Evolutionary conservation across 2,888 invertebrate genomes (phyloP), one percentile per base, ranked within the genome.

Genomic region (Epistrophe eligans): DNA sequence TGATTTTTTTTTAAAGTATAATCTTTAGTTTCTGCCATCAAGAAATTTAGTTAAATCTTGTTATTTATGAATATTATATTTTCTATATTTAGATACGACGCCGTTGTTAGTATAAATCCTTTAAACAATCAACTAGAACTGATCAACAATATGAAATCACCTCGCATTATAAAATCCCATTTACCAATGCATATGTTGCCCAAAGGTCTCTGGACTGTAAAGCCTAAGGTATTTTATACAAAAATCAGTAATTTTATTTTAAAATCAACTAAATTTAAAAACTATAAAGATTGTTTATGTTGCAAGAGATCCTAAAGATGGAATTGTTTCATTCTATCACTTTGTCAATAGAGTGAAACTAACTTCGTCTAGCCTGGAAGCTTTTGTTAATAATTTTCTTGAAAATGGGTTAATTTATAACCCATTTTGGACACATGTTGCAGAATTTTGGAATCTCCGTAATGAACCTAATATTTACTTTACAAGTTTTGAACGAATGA

Each of bases 251-350:
- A n/a, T n/a, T 57, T 32, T 17, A 43, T 40, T 24, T 40, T 11
- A 52, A 6, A 24, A 19, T 24, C 0, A 24, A 6, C 24, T 24
- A 7, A 7, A 13, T 52, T 52, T 19, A 5, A 24, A 48, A 19
- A 17, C n/a, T n/a, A 40, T 80, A 0, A 67, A 96, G 94, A 93
- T 97, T 32, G 94, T 98, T 52, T 98, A 97, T 90, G 95, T 97
- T 0, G 96, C 96, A 0, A 94, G 98, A 85, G 97, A 98, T 92
- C 97, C 97, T 0, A 96, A 97, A 91, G 97, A 97, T 91, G 96
- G 96, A 0, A 95, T 95, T 0, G 96, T 97, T 0, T 97, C 97
- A 0, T 97, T 95, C 91, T 97, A 95, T 90, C 95, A 97, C 91
- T 94, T 95, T 84, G 91, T 95, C 0, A 94, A 95, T 85, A 93